Base-by-base conservation (phyloP, 2,113 vertebrate genomes). In the Pampusana beccarii region DNA sequence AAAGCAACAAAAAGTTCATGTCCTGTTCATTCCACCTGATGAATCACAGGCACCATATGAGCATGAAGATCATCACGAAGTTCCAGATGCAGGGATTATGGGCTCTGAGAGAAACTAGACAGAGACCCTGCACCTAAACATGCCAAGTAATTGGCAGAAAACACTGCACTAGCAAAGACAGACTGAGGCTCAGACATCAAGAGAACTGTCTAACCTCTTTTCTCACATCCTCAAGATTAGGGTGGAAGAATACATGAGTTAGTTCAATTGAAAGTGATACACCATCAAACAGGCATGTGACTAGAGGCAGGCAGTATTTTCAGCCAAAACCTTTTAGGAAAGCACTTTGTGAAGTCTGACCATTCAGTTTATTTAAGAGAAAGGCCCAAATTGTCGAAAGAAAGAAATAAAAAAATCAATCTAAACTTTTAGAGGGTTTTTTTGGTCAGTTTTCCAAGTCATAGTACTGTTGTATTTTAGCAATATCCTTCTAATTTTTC, bases 1-100 rank as follows among this genome's bases (percentile, higher is more conserved):
- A 53, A 38, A 73, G 4, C 24, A 51, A 23, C 0, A 2, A 77
- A 65, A 82, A 23, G 40, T 66, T 71, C 8, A 16, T 26, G 12
- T 26, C 8, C 11, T 69, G 5, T 67, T 79, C 24, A 51, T 67
- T 25, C 21, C 13, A 33, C 10, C 3, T 42, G 17, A 11, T 53
- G 46, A 71, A 48, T 19, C 33, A 23, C 0, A 46, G 58, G 21
- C 14, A 46, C 3, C 1, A 0, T 44, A 11, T 48, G 29, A 40
- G 15, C 20, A 19, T 5, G 3, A 7, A 34, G 10, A 5, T 34
- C 3, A 2, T 65, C 28, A 26, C 19, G 38, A 21, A 23, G 25
- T 60, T 25, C 60, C 0, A 0, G 33, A 13, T 0, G 0, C 6
- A 18, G 38, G 36, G 7, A 20, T 36, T 38, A 18, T 3, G 7